A percentile compares a stretch with the other conserved stretches of the same genome.
Conservation (phyloP, 1,140 invertebrate genomes). For the Heliothis virescens region DNA sequence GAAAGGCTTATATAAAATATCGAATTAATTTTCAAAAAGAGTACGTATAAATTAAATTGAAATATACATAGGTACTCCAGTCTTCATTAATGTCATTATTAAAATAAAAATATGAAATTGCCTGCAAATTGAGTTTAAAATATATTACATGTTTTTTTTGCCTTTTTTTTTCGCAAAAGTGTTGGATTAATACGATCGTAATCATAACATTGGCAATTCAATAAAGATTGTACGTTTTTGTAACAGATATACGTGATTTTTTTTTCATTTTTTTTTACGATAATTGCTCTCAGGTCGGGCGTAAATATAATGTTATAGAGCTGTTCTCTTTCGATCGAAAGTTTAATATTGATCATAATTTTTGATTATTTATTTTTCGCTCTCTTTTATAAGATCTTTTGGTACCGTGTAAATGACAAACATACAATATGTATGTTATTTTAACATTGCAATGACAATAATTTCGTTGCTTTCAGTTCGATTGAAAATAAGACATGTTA, state of each 20-base stretch:
- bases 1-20: neutral
- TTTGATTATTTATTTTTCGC: constrained; percentile 17
- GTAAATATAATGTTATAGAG: constrained; percentile 10
- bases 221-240: constrained; percentile 45
- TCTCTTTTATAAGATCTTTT: neutral
- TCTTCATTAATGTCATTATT: constrained; percentile 3
- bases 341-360: constrained; percentile 17
- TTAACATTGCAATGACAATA: no score
- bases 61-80: neutral
- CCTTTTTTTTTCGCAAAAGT: neutral
- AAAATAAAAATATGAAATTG: constrained; percentile 14
- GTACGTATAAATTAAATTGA: neutral
- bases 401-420: neutral
- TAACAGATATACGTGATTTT: constrained; percentile 35
- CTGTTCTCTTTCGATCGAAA: constrained; percentile 4
- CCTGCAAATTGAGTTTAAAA: neutral
- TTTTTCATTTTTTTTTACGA: constrained; percentile 34
- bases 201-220: constrained; percentile 16
- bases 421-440: no score
- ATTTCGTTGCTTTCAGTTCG: no score
- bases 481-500: no score
- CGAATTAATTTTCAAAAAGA: neutral
- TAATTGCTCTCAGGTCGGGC: constrained; percentile 2
- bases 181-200: neutral
- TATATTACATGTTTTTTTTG: neutral